Base-by-base conservation (phyloP, 2,113 vertebrate species). In the Sander vitreus region DNA sequence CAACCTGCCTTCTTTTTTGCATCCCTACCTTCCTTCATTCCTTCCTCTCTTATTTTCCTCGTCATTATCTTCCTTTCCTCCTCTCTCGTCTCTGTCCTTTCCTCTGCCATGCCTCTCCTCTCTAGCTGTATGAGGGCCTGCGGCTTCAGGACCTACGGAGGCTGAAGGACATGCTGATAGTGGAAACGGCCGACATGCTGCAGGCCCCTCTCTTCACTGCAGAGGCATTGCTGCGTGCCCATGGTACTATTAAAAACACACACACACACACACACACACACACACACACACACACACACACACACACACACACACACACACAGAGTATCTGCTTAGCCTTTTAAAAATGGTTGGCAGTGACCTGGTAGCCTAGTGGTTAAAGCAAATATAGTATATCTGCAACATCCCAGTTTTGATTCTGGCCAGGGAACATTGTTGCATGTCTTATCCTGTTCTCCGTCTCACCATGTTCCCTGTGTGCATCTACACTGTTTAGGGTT, bases 141-240 rank as follows among this genome's bases (percentile, higher is more conserved):
- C 95, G 96, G 69, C 97, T 97, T 84, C 98, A 99, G 91, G 98
- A 99, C 83, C 94, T 99, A 63, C 95, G 98, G 30, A 95, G 95
- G 86, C 94, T 99, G 66, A 99, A 99, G 94, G 98, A 99, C 91
- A 99, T 99, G 98, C 93, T 99, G 93, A 99, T 99, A 2, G 98
- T 99, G 92, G 98, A 99, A 94, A 98, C 98, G 21, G 98, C 98
- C 57, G 98, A 99, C 95, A 99, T 99, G 98, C 96, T 99, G 76
- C 98, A 99, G 89, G 97, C 97, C 39, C 98, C 98, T 0, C 96
- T 99, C 13, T 99, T 99, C 81, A 99, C 98, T 83, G 97, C 98
- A 80, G 98, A 99, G 93, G 98, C 97, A 81, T 95, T 99, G 51
- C 98, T 99, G 66, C 96, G 98, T 76, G 98, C 98, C 80, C 97